Evolutionary conservation across 2,888 invertebrate species (phyloP).

Genomic region (Slavum lentiscoides): DNA sequence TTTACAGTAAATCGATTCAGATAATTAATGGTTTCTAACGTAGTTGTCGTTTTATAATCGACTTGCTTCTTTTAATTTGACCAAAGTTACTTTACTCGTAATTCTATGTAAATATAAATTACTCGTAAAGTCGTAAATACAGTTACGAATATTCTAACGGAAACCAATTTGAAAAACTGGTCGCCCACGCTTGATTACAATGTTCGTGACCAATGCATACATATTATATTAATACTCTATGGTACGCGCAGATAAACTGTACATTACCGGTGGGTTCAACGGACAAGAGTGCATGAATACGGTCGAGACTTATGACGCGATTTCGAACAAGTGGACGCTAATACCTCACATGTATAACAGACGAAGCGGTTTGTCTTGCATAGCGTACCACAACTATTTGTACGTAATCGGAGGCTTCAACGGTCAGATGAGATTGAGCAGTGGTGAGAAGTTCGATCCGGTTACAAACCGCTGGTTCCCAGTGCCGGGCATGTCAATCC

Average conservation of each 20-base stretch:
- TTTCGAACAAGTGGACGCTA: slow-evolving; percentile 79
- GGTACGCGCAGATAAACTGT: slow-evolving; percentile 68
- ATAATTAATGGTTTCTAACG: no score
- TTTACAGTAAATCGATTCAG: no score
- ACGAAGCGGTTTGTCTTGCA: slow-evolving; percentile 89
- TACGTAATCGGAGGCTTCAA: slow-evolving; percentile 83
- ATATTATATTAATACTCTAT: no score
- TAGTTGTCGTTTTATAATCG: no score
- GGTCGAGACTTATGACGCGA: slow-evolving; percentile 79
- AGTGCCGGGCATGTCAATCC: slow-evolving; percentile 87
- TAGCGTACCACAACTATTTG: slow-evolving; percentile 78
- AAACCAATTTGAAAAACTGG: no score
- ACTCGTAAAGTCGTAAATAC: no score
- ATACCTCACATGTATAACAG: slow-evolving; percentile 81
- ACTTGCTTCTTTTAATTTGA: no score
- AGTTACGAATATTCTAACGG: no score
- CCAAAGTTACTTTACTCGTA: no score
- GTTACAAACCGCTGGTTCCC: slow-evolving; percentile 77
- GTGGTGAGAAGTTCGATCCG: slow-evolving; percentile 84
- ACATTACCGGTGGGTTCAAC: slow-evolving; percentile 87
- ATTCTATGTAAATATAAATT: no score
- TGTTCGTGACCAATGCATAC: no score
- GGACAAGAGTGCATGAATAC: slow-evolving; percentile 87
- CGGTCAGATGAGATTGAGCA: slow-evolving; percentile 85
- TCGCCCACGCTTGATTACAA: no score